phyloP scores from a whole-genome alignment of 2,113 vertebrate species.

The Solea senegalensis region DNA sequence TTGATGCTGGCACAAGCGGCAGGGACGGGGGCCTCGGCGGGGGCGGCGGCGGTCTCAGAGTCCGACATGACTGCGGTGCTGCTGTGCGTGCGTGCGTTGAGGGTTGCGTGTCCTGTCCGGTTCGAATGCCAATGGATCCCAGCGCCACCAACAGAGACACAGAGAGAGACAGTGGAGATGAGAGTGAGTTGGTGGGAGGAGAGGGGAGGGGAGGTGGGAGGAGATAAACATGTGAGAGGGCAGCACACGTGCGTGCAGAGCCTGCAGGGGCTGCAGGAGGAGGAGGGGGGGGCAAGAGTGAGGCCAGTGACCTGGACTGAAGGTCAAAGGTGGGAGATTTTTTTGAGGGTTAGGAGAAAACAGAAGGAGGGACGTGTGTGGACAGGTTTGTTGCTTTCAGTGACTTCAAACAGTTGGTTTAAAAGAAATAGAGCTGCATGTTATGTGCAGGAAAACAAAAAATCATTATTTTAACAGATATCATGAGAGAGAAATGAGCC shows the following conservation, averaged over 20 bases:
- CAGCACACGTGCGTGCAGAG: slow-evolving; percentile 61
- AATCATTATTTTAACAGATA: too few relatives aligned
- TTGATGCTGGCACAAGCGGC: slow-evolving; percentile 77
- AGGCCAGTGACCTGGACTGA: slow-evolving; percentile 51
- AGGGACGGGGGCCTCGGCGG: slow-evolving; percentile 75
- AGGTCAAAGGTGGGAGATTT: slow-evolving; percentile 8
- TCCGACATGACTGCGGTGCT: slow-evolving; percentile 78
- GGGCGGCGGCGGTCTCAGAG: slow-evolving; percentile 72
- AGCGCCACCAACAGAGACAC: slow-evolving; percentile 53
- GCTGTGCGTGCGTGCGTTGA: slow-evolving; percentile 41
- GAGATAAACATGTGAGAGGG: slow-evolving; percentile 70
- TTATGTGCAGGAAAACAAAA: too few relatives aligned
- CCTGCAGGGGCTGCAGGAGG: neutral
- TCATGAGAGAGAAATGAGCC: too few relatives aligned
- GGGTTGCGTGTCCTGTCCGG: slow-evolving; percentile 66
- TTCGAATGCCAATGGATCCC: slow-evolving; percentile 62
- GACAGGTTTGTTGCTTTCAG: neutral
- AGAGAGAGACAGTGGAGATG: slow-evolving; percentile 44
- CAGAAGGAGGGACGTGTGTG: neutral
- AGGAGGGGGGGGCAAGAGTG: slow-evolving; percentile 20
- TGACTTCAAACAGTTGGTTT: neutral
- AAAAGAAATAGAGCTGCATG: too few relatives aligned
- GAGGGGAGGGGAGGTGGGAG: slow-evolving; percentile 63
- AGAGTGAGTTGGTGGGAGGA: slow-evolving; percentile 50
- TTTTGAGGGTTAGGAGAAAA: neutral